Evolutionary conservation across 2,797 vertebrate species (phyloP).

Genomic region (Triplophysa yarkandensis): DNA sequence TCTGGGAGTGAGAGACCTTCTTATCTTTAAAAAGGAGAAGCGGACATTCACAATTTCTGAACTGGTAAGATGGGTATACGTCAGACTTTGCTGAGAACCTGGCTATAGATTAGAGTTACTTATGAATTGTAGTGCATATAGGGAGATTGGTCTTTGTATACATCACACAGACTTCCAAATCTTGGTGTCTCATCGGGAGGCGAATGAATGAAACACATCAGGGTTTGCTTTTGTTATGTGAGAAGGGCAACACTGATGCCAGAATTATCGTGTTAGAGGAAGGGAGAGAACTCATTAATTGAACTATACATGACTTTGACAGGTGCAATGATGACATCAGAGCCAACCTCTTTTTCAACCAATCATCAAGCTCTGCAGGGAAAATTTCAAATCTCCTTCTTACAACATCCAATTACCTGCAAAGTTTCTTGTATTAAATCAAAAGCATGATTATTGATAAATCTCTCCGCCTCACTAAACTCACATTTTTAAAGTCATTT

Average conservation of each 20-base stretch:
- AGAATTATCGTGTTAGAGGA: no score
- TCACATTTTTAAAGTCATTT: no score
- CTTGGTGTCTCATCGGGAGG: not conserved
- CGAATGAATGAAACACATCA: constrained; percentile 20
- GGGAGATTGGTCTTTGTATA: not conserved
- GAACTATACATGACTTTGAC: not conserved
- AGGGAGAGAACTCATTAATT: no score
- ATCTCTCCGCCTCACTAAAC: no score
- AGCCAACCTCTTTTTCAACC: constrained; percentile 5
- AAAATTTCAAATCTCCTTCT: not conserved
- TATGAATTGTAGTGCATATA: not conserved
- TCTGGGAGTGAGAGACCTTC: constrained; percentile 76
- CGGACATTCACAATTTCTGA: constrained; percentile 65
- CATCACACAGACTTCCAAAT: not conserved
- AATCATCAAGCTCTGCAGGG: not conserved
- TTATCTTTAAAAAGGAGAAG: constrained; percentile 77
- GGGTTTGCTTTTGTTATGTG: constrained; percentile 7
- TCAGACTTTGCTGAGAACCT: not conserved
- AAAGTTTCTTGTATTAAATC: constrained; percentile 6
- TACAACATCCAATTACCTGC: no score
- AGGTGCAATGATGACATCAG: constrained; percentile 3
- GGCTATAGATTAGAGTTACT: not conserved
- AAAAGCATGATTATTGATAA: no score
- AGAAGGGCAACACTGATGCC: not conserved
- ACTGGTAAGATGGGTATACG: constrained; percentile 69